Percentiles rank a stretch among this genome's conserved stretches.
Evolutionary conservation across 2,113 vertebrate genomes (phyloP).

Genomic region (Arvicanthis niloticus): DNA sequence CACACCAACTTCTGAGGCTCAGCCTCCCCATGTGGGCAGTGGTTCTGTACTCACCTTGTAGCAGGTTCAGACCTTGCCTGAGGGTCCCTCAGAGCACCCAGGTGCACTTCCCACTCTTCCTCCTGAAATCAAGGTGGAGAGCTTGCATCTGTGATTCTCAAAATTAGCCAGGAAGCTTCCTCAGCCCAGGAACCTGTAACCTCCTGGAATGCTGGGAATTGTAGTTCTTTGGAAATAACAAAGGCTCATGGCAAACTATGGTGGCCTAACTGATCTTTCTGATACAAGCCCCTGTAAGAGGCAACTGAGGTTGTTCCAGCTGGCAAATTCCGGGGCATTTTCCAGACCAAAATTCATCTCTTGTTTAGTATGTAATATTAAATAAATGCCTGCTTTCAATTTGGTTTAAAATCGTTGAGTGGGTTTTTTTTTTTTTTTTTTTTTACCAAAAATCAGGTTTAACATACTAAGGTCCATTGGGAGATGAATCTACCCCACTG

Average conservation of each 20-base stretch:
- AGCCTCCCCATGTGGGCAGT: too few species aligned
- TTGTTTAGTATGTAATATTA: neutral
- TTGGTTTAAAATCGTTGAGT: neutral
- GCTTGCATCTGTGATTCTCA: neutral
- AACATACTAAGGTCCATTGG: neutral
- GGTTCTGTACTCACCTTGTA: neutral
- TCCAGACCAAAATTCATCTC: neutral
- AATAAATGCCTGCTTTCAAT: neutral
- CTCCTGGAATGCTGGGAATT: neutral
- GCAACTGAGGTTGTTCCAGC: neutral
- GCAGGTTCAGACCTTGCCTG: neutral
- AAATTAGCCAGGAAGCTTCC: neutral
- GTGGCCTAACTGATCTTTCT: neutral
- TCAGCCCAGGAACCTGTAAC: neutral
- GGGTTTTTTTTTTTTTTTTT: neutral
- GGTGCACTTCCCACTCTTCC: neutral
- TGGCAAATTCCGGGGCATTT: too few species aligned
- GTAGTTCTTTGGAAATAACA: too few species aligned
- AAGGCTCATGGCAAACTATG: too few species aligned
- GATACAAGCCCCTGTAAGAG: neutral
- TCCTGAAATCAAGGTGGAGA: neutral
- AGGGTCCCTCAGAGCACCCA: neutral
- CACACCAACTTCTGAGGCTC: neutral
- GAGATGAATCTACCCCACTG: neutral
- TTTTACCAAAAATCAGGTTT: neutral